Conservation (phyloP, 2,113 vertebrate genomes). For the Rattus norvegicus region DNA sequence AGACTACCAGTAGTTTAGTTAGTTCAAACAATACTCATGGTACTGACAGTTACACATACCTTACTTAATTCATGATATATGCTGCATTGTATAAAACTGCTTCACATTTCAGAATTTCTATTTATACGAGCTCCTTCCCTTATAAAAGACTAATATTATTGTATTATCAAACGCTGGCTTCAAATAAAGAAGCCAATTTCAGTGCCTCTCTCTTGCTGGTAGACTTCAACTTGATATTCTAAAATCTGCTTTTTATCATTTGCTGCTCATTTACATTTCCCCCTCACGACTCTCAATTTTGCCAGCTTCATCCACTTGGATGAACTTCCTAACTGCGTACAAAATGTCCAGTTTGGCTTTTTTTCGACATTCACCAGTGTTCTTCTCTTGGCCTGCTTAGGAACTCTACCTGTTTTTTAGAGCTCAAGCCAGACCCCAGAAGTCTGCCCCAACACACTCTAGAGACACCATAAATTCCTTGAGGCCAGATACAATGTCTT, state of each 20-base stretch:
- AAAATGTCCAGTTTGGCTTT: not conserved
- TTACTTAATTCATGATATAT: conserved; percentile 4
- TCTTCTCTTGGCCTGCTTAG: conserved; percentile 36
- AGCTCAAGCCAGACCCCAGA: not conserved
- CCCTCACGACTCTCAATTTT: not conserved
- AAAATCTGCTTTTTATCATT: not conserved
- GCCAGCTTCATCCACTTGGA: not conserved
- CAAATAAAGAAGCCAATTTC: conserved; percentile 30
- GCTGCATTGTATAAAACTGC: conserved; percentile 7
- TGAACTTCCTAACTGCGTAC: not conserved
- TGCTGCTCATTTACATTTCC: not conserved
- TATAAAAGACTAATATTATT: conserved; percentile 48
- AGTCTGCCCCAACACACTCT: not conserved
- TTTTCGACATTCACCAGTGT: not conserved
- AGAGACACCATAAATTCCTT: conserved; percentile 19
- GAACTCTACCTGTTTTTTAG: conserved; percentile 33
- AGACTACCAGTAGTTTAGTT: conserved; percentile 34
- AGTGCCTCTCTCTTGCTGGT: not conserved
- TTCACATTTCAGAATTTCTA: conserved; percentile 59
- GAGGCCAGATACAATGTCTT: conserved; percentile 13
- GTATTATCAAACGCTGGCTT: conserved; percentile 54
- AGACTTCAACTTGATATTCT: conserved; percentile 3
- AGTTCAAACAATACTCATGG: conserved; percentile 46
- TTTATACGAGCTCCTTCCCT: not conserved
- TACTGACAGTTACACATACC: not conserved